Percentiles rank a stretch among this genome's conserved stretches.
Evolutionary conservation across 2,113 vertebrate genomes (phyloP).

Genomic region (Stercorarius parasiticus): DNA sequence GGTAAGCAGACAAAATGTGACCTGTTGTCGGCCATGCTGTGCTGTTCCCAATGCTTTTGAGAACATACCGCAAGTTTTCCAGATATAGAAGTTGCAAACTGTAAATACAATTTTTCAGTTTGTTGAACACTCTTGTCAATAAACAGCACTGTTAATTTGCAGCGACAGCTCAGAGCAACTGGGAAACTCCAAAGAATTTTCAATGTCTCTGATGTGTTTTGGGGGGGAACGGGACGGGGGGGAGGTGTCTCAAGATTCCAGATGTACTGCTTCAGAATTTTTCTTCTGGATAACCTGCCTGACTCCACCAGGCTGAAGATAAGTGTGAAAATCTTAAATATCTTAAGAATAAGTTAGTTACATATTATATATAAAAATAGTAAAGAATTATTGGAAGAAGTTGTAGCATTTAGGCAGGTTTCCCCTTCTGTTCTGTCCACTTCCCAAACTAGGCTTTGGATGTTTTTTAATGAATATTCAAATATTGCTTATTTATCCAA

Average conservation of each 20-base stretch:
- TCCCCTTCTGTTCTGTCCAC: not conserved
- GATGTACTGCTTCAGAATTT: not conserved
- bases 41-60: not conserved
- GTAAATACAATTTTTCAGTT: not conserved
- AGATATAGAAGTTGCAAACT: not conserved
- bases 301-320: not conserved
- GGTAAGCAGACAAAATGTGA: not conserved
- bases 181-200: not conserved
- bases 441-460: not conserved
- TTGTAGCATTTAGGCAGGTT: not conserved
- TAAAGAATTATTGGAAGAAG: not conserved
- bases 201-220: rapidly evolving
- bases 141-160: not conserved
- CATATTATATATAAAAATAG: not conserved
- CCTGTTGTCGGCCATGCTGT: rapidly evolving
- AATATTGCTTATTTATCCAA: not conserved
- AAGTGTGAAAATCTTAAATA: not conserved
- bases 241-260: not conserved
- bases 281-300: not conserved
- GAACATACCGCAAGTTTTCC: not conserved
- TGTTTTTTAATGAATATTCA: not conserved
- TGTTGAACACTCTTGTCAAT: not conserved
- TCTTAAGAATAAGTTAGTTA: not conserved
- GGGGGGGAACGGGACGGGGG: no score
- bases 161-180: not conserved